Percentiles rank a stretch among this genome's conserved stretches.
These are phyloP conservation scores for Mesoligia furuncula DNA, from an alignment of 2,888 invertebrate species.

Conservation along the genomic window DNA sequence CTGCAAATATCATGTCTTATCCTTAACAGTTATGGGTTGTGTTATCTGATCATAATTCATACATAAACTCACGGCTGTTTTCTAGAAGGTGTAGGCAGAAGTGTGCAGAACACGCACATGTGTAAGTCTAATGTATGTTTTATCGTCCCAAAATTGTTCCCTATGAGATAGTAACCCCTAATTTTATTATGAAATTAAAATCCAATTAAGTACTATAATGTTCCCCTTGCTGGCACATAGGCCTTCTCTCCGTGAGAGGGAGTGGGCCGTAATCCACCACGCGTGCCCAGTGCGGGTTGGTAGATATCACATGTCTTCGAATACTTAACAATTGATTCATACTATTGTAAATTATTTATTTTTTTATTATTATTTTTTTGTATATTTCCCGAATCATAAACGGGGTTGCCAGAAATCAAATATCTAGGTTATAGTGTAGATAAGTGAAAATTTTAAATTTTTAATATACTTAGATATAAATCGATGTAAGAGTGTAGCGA, in stretches of 20 bases:
- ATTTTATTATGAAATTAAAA: not conserved
- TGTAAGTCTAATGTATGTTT: not conserved
- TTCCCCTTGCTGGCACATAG: no score
- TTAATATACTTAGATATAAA: slow-evolving; percentile 42
- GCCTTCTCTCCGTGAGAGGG: no score
- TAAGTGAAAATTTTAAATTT: slow-evolving; percentile 52
- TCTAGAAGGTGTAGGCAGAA: rapidly evolving
- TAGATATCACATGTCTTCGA: not conserved
- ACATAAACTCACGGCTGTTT: not conserved
- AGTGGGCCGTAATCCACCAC: not conserved
- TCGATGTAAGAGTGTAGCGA: slow-evolving; percentile 66
- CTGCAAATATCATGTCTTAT: not conserved
- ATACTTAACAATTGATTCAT: not conserved
- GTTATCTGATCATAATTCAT: not conserved
- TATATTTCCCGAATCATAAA: slow-evolving; percentile 53
- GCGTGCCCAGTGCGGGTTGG: not conserved
- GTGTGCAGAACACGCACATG: no score
- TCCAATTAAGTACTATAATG: no score
- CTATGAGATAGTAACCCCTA: not conserved
- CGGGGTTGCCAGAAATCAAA: slow-evolving; percentile 55
- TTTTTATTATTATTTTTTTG: no score
- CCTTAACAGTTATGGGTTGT: not conserved
- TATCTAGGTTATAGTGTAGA: slow-evolving; percentile 43
- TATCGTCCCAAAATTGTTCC: not conserved
- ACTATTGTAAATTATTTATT: slow-evolving; percentile 23